phyloP scores from a whole-genome alignment of 2,888 invertebrate genomes.

The Apocheima hispidaria region DNA sequence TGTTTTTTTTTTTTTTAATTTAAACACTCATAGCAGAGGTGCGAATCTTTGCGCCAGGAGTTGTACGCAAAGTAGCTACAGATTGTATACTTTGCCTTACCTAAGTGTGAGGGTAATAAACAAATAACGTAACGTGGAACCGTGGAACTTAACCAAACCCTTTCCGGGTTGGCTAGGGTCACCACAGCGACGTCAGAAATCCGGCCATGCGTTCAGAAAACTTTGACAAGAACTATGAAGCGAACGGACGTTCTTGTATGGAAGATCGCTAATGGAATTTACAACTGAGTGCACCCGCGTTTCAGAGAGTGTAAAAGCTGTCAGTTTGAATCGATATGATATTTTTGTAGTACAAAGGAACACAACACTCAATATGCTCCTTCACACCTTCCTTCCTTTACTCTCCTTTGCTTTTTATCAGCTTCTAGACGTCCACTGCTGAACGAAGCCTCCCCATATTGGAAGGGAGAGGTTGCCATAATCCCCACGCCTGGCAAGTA shows the following conservation, averaged over 20 bases:
- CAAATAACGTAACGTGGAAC: slow-evolving; percentile 40
- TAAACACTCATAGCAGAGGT: background rate
- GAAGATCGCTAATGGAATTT: slow-evolving; percentile 10
- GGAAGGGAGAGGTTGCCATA: too few species aligned
- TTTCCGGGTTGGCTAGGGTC: slow-evolving; percentile 36
- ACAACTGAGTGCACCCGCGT: background rate
- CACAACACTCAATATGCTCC: too few species aligned
- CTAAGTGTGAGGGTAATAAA: slow-evolving; percentile 34
- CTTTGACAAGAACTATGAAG: slow-evolving; percentile 9
- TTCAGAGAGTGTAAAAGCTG: background rate
- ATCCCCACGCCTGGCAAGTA: too few species aligned
- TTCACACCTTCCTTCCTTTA: too few species aligned
- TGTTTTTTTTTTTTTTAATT: too few species aligned
- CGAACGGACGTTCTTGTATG: slow-evolving; percentile 2
- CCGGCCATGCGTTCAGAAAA: background rate
- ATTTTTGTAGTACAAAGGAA: background rate
- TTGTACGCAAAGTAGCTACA: slow-evolving; percentile 8
- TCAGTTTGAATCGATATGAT: background rate
- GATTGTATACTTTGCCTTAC: slow-evolving; percentile 20
- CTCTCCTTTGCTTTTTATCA: too few species aligned
- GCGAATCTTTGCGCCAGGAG: slow-evolving; percentile 7
- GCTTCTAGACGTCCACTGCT: too few species aligned
- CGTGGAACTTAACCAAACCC: slow-evolving; percentile 36
- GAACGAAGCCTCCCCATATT: too few species aligned
- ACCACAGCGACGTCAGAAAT: slow-evolving; percentile 18